Evolutionary conservation across 2,797 vertebrate species (phyloP).

Genomic region (Acipenser oxyrinchus): DNA sequence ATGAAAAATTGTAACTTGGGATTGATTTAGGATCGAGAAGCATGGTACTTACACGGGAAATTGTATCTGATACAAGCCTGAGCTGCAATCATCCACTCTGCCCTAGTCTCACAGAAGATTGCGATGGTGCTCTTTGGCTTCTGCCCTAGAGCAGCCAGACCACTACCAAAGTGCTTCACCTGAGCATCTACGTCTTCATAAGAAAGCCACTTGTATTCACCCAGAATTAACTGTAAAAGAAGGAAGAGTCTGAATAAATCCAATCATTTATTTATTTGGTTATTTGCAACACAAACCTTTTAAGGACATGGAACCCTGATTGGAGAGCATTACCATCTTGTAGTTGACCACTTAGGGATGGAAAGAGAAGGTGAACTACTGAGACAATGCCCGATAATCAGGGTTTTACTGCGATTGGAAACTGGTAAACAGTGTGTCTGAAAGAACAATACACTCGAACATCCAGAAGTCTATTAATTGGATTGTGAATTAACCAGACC

Average conservation of each 20-base stretch:
- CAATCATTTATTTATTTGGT: no score
- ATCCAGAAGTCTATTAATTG: no score
- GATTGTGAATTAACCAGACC: no score
- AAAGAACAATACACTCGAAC: no score
- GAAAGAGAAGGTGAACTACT: no score
- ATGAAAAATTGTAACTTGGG: constrained; percentile 8
- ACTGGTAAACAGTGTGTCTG: no score
- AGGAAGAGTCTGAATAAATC: constrained; percentile 7
- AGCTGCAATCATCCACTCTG: constrained; percentile 92
- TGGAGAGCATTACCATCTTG: no score
- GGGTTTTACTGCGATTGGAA: no score
- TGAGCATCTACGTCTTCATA: constrained; percentile 74
- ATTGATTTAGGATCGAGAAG: not conserved
- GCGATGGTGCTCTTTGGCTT: constrained; percentile 77
- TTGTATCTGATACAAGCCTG: constrained; percentile 89
- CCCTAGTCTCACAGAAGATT: constrained; percentile 92
- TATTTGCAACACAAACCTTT: no score
- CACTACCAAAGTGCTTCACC: constrained; percentile 69
- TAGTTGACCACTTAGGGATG: no score
- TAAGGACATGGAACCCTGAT: no score
- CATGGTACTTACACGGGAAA: constrained; percentile 77
- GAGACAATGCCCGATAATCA: no score
- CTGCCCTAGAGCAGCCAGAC: constrained; percentile 76
- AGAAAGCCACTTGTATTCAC: constrained; percentile 82
- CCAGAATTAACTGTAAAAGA: constrained; percentile 73